Percentiles rank a stretch among this genome's conserved stretches.
These are phyloP conservation scores for Anhinga rufa DNA, from an alignment of 2,113 vertebrate genomes.

Conservation along the genomic window DNA sequence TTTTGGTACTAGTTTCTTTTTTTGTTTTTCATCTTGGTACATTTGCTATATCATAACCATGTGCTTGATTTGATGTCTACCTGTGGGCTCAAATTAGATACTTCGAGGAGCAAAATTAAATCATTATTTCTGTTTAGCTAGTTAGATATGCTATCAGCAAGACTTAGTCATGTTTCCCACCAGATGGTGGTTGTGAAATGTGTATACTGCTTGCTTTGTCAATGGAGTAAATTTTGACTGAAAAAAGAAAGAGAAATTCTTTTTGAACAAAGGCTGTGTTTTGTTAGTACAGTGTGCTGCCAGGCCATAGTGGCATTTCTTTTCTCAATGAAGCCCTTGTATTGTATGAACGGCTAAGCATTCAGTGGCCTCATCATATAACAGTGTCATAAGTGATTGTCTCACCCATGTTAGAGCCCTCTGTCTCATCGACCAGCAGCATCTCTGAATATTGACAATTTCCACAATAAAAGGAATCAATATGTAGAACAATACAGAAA, in stretches of 20 bases:
- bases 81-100: neutral
- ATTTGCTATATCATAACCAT: neutral
- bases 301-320: neutral
- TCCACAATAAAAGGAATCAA: neutral
- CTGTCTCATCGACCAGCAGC: neutral
- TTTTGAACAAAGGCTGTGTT: constrained; percentile 2
- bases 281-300: neutral
- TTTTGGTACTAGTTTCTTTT: neutral
- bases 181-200: neutral
- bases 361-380: neutral
- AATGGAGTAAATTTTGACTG: neutral
- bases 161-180: neutral
- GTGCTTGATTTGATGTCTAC: neutral
- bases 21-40: neutral
- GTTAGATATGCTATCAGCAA: neutral
- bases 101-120: neutral
- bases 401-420: neutral
- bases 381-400: neutral
- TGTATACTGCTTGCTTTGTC: neutral
- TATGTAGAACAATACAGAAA: neutral
- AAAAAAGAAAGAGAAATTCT: neutral
- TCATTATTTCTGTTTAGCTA: neutral
- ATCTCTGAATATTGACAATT: neutral
- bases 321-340: neutral
- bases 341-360: neutral